Evolutionary conservation across 2,113 vertebrate species (phyloP), one percentile per base, ranked within the genome.

Genomic region (Trinectes maculatus): DNA sequence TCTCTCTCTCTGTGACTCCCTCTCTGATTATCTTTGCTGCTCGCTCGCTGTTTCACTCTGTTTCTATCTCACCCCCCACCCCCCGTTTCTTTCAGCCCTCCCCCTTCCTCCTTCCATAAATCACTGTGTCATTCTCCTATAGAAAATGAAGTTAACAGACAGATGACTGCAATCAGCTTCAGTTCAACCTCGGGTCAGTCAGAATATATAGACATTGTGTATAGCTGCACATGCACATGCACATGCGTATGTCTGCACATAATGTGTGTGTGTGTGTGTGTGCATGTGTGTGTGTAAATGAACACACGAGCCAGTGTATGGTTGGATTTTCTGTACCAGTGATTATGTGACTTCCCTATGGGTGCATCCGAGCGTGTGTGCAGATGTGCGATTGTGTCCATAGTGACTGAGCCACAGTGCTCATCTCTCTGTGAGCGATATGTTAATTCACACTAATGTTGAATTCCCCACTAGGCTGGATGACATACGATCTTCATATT

Each of bases 101-200:
- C 40, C 18, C 47, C 60, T 6, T 69, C 56, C 58, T 28, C 56
- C 44, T 71, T 67, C 70, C 76, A 84, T 87, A 74, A 78, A 87
- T 88, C 87, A 70, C 54, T 15, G 1, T 68, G 65, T 68, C 79
- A 76, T 72, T 74, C 58, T 43, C 60, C 61, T 79, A 80, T 80
- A 70, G 84, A 79, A 86, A 79, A 83, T 64, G 75, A 60, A 83
- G 83, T 88, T 87, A 85, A 82, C 56, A 70, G 74, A 87, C 79
- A 69, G 79, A 89, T 79, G 83, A 85, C 73, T 82, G 77, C 80
- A 88, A 80, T 90, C 85, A 80, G 43, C 76, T 61, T 48, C 47
- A 78, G 87, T 86, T 91, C 89, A 88, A 18, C 54, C 54, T 10
- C 1, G 12, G 87, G 87, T 88, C 87, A 83, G 21, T 54, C 25